Base-by-base conservation (phyloP, 1,140 invertebrate species). In the Chymomyza costata region DNA sequence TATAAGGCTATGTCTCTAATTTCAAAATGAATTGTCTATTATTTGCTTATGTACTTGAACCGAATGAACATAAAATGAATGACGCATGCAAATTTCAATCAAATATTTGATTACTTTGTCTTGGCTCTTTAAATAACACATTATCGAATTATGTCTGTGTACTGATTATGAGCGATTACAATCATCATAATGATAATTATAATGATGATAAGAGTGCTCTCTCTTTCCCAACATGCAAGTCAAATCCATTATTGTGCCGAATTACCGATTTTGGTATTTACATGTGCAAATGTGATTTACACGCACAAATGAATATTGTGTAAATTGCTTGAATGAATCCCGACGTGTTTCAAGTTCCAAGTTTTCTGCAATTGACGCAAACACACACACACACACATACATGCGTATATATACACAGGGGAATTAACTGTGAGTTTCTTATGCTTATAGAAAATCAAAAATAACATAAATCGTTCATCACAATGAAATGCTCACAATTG, bases 301-400 rank as follows among this genome's bases (percentile, higher is more conserved):
- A 78, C 66, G 71, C 71, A 66, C 73, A 78, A 71, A 66, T 78
- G 71, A 80, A 78, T 78, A 80, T 80, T 71, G n/a, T n/a, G n/a
- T n/a, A 71, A 78, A 78, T 78, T 78, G 71, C 67, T 80, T 71
- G 71, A 80, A 80, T 80, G 73, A 71, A n/a, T n/a, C n/a, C n/a
- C n/a, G n/a, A n/a, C n/a, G n/a, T n/a, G n/a, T n/a, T n/a, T n/a
- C n/a, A n/a, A n/a, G n/a, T n/a, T n/a, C n/a, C n/a, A n/a, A n/a
- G n/a, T n/a, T n/a, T n/a, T n/a, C n/a, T n/a, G n/a, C n/a, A n/a
- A 71, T 80, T 63, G 58, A 71, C 21, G 63, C 71, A 53, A 39
- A 41, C 46, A 32, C 50, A 50, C 31, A 37, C 50, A 50, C 48
- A 46, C 32, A 30, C 16, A 25, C 16, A 32, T 14, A 54, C n/a